Evolutionary conservation across 2,113 vertebrate species (phyloP).

Genomic region (Geococcyx californianus): DNA sequence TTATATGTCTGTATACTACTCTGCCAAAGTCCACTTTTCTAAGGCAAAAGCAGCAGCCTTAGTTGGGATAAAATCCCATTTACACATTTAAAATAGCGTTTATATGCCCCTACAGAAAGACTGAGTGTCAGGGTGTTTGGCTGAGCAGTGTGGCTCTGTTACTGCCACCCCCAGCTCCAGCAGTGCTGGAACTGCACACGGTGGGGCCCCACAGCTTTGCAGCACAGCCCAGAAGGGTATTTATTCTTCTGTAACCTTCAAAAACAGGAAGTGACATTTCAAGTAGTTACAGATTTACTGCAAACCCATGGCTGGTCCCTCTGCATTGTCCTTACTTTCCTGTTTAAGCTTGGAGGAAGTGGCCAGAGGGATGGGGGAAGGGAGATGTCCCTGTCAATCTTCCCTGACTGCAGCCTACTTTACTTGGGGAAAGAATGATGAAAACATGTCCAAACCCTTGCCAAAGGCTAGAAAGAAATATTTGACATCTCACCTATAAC

Average conservation of each 20-base stretch:
- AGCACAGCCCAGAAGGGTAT: not conserved
- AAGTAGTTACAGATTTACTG: conserved; percentile 70
- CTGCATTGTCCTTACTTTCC: conserved; percentile 74
- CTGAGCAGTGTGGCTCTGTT: accelerated
- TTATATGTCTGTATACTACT: not conserved
- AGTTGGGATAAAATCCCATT: not conserved
- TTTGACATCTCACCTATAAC: conserved; percentile 78
- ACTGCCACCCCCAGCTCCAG: accelerated
- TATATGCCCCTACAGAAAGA: not conserved
- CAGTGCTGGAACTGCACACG: accelerated
- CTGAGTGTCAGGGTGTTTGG: not conserved
- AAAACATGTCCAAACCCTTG: conserved; percentile 63
- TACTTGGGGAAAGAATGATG: conserved; percentile 40
- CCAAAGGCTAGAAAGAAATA: conserved; percentile 68
- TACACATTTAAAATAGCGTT: not conserved
- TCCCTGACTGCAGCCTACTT: not conserved
- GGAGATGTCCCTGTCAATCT: not conserved
- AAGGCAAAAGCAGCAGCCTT: not conserved
- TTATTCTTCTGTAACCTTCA: conserved; percentile 27
- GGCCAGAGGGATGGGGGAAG: not conserved
- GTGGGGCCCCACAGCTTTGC: not conserved
- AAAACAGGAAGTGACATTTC: conserved; percentile 78
- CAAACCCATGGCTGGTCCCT: conserved; percentile 35
- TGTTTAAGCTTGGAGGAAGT: conserved; percentile 72
- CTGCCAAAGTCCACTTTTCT: not conserved